Conservation (phyloP, 2,797 vertebrate species). For the Spinus pinus region DNA sequence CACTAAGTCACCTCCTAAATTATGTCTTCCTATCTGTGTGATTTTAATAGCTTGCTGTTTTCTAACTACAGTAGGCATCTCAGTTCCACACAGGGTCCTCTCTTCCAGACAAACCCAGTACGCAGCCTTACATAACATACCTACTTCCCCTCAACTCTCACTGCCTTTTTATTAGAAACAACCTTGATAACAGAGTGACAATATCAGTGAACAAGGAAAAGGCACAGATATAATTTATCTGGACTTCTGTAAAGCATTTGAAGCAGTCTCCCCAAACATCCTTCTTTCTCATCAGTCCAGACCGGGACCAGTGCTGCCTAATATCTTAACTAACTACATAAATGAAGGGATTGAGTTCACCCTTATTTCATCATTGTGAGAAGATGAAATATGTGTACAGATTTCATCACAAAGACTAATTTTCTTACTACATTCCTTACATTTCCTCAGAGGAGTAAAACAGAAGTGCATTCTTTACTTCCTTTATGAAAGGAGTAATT, state of each 20-base stretch:
- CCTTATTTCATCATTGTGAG: neutral
- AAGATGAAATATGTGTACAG: neutral
- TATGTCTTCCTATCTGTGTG: neutral
- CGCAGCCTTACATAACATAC: neutral
- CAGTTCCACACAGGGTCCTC: neutral
- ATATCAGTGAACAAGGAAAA: neutral
- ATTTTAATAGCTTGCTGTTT: neutral
- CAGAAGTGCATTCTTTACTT: neutral
- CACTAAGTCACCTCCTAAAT: neutral
- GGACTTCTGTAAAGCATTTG: neutral
- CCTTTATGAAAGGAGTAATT: neutral
- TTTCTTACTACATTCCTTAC: neutral
- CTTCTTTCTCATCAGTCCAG: neutral
- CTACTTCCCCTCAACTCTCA: too few species aligned
- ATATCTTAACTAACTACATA: neutral
- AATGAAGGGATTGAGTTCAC: rapidly evolving
- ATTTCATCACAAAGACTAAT: neutral
- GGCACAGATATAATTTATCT: neutral
- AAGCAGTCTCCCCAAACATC: neutral
- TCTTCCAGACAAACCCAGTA: neutral
- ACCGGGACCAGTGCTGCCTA: rapidly evolving
- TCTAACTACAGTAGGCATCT: neutral
- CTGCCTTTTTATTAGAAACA: neutral
- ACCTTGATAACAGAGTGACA: neutral
- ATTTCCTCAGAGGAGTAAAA: neutral